These are phyloP conservation scores for Altica lythri DNA, from an alignment of 2,888 invertebrate genomes.

Conservation along the genomic window DNA sequence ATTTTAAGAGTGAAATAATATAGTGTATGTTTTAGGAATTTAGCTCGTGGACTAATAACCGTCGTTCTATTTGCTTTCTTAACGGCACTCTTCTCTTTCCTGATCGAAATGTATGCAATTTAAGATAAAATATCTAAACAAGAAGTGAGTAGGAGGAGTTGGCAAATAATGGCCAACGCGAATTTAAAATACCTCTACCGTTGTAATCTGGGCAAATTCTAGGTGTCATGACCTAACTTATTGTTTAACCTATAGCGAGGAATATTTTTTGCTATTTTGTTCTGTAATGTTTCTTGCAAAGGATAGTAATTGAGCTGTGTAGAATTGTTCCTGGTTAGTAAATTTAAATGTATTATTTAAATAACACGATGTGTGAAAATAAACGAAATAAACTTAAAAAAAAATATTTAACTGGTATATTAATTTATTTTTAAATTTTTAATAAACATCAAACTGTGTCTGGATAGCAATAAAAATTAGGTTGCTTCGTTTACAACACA, in stretches of 20 bases:
- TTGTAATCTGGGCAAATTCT: slow-evolving; percentile 12
- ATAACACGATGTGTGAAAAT: no score
- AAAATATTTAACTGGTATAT: no score
- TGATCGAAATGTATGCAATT: slow-evolving; percentile 20
- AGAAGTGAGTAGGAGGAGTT: slow-evolving; percentile 20
- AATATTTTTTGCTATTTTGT: slow-evolving; percentile 2
- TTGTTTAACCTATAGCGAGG: slow-evolving; percentile 4
- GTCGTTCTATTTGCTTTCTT: slow-evolving; percentile 9
- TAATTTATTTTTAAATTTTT: no score
- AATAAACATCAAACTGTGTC: no score
- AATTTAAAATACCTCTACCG: slow-evolving; percentile 4
- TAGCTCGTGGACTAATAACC: slow-evolving; percentile 2
- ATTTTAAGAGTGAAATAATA: no score
- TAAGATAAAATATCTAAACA: slow-evolving; percentile 22
- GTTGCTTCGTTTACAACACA: no score
- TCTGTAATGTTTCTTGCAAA: not conserved
- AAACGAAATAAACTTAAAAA: no score
- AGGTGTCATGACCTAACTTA: slow-evolving; percentile 11
- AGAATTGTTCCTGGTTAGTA: no score
- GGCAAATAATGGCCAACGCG: slow-evolving; percentile 8
- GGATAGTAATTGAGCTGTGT: no score
- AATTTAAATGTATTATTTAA: no score
- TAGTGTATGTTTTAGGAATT: no score
- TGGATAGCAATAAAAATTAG: no score
- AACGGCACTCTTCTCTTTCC: slow-evolving; percentile 8